Conservation (phyloP, 2,113 vertebrate genomes). For the Zeus faber region DNA sequence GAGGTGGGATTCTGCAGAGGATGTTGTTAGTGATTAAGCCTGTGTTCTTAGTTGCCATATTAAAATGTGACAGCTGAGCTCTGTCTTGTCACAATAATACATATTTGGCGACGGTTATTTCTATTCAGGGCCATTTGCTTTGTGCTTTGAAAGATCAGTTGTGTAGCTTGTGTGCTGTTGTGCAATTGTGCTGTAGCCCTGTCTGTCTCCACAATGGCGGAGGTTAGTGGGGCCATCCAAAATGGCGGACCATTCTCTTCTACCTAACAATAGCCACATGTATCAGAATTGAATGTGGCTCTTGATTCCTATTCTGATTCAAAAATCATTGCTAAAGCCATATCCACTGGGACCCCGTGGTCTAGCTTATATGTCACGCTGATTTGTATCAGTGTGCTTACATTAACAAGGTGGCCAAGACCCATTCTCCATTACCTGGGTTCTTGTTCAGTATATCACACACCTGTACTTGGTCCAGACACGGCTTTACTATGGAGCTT, state of each 20-base stretch:
- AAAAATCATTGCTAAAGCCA: conserved; percentile 62
- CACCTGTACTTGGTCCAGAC: conserved; percentile 60
- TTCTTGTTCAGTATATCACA: conserved; percentile 64
- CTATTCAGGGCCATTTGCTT: conserved; percentile 42
- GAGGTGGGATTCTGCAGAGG: conserved; percentile 48
- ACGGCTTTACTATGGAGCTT: conserved; percentile 53
- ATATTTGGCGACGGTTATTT: conserved; percentile 62
- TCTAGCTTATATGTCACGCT: conserved; percentile 71
- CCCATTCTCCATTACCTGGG: conserved; percentile 56
- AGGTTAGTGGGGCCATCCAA: conserved; percentile 67
- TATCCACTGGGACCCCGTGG: conserved; percentile 60
- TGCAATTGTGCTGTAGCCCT: conserved; percentile 37
- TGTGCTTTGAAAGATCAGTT: conserved; percentile 35
- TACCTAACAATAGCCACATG: conserved; percentile 67
- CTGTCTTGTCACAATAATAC: conserved; percentile 55
- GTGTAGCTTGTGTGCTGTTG: conserved; percentile 48
- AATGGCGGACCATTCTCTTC: conserved; percentile 61
- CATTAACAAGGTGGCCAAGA: conserved; percentile 70
- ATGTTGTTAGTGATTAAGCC: conserved; percentile 60
- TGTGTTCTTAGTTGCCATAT: conserved; percentile 58
- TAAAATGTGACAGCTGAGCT: conserved; percentile 65
- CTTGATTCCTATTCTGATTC: conserved; percentile 65
- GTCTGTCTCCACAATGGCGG: conserved; percentile 61
- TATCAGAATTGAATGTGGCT: conserved; percentile 65
- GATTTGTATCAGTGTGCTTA: conserved; percentile 75